phyloP scores from a whole-genome alignment of 2,113 vertebrate genomes.

The Benthochromis sp. region DNA sequence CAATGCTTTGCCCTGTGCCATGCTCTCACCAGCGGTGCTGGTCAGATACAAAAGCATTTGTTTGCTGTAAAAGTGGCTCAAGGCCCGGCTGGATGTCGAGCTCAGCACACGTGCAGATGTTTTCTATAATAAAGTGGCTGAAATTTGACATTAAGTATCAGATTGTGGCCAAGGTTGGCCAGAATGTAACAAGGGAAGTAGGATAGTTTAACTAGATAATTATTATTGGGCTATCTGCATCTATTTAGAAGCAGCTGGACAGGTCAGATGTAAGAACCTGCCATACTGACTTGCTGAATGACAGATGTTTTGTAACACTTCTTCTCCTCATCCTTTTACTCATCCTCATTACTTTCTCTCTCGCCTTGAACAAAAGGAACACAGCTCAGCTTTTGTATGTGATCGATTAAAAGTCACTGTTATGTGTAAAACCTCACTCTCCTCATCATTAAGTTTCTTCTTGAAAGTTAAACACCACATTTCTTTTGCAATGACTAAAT shows the following conservation, averaged over 20 bases:
- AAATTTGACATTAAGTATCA: not conserved
- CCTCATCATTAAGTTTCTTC: not conserved
- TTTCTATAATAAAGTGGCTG: not conserved
- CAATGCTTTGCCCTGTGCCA: not conserved
- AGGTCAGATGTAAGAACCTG: not conserved
- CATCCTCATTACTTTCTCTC: accelerated
- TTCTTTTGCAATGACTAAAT: not conserved
- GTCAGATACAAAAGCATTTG: not conserved
- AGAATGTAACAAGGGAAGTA: not conserved
- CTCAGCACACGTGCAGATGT: not conserved
- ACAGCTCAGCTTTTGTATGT: not conserved
- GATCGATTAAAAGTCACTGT: not conserved
- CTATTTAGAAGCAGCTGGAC: not conserved
- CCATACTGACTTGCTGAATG: not conserved
- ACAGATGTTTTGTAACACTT: not conserved
- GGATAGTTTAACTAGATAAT: not conserved
- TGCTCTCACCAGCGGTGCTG: not conserved
- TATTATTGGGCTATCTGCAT: not conserved
- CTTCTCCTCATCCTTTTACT: not conserved
- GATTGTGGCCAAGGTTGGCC: not conserved
- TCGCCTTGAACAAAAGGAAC: not conserved
- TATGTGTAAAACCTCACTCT: not conserved
- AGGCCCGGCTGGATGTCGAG: not conserved
- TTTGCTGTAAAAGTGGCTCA: conserved; percentile 9
- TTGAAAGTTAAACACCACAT: not conserved